A percentile compares a stretch with the other conserved stretches of the same genome.
These are phyloP conservation scores for Centrocercus urophasianus DNA, from an alignment of 2,113 vertebrate species.

Conservation along the genomic window DNA sequence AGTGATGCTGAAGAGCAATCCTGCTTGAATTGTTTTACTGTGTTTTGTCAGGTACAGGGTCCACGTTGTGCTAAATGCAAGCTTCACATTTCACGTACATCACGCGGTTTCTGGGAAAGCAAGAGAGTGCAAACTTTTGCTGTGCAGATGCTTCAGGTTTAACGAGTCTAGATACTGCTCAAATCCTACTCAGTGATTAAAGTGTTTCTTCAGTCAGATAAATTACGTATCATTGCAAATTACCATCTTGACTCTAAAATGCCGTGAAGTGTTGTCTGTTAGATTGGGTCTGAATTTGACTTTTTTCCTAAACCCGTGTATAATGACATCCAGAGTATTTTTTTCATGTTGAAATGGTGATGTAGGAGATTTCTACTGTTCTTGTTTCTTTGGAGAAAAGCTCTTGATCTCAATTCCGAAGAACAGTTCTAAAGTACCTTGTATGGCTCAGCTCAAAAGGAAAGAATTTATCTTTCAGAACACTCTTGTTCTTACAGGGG, in stretches of 20 bases:
- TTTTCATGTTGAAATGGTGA: neutral
- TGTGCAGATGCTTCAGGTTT: neutral
- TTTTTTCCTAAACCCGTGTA: neutral
- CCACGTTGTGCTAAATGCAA: rapidly evolving
- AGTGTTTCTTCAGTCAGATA: neutral
- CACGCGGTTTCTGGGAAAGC: neutral
- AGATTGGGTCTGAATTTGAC: neutral
- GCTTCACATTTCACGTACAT: neutral
- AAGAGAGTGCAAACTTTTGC: neutral
- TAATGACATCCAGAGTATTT: neutral
- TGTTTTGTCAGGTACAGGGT: neutral
- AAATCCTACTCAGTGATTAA: neutral
- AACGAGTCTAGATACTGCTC: neutral
- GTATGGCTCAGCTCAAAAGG: neutral
- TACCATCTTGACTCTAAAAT: neutral
- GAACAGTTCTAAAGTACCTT: neutral
- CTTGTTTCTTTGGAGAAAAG: neutral
- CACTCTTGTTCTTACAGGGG: neutral
- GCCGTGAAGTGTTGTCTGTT: neutral
- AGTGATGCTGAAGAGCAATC: neutral
- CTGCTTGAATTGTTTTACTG: neutral
- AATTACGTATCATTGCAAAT: neutral
- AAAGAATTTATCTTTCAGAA: neutral
- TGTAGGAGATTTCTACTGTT: neutral
- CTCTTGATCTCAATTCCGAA: neutral